A percentile compares a stretch with the other conserved stretches of the same genome.
phyloP scores from a whole-genome alignment of 2,113 vertebrate genomes.

The Benitochromis conjunctus region DNA sequence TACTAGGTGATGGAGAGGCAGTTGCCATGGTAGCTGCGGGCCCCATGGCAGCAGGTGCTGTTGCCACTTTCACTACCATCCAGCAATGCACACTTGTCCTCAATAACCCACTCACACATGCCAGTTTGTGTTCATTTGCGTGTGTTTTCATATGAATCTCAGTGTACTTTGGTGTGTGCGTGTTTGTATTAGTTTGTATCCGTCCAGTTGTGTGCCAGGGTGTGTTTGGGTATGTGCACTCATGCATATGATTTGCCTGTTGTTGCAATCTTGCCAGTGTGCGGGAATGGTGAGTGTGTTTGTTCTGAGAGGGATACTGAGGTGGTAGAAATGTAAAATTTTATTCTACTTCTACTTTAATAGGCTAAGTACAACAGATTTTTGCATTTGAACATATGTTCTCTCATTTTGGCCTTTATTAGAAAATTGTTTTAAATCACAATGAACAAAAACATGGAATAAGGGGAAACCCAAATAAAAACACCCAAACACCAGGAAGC shows the following conservation, averaged over 20 bases:
- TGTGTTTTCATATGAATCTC: not conserved
- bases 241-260: slow-evolving; percentile 17
- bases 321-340: not conserved
- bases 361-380: not conserved
- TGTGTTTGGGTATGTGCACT: slow-evolving; percentile 11
- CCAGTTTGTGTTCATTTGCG: not conserved
- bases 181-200: not conserved
- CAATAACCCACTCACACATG: not conserved
- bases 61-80: slow-evolving; percentile 15
- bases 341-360: not conserved
- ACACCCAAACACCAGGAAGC: not conserved
- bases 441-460: not conserved
- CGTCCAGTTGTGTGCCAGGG: not conserved
- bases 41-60: slow-evolving; percentile 34
- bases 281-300: not conserved
- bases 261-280: not conserved
- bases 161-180: not conserved
- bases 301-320: not conserved
- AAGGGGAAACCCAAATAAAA: not conserved
- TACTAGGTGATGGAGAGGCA: slow-evolving; percentile 34
- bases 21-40: slow-evolving; percentile 61
- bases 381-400: not conserved
- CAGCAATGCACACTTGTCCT: not conserved
- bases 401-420: not conserved
- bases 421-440: not conserved